Percentiles rank a stretch among this genome's conserved stretches.
These are phyloP conservation scores for Drosophila paracracens DNA, from an alignment of 2,888 invertebrate genomes.

Conservation along the genomic window DNA sequence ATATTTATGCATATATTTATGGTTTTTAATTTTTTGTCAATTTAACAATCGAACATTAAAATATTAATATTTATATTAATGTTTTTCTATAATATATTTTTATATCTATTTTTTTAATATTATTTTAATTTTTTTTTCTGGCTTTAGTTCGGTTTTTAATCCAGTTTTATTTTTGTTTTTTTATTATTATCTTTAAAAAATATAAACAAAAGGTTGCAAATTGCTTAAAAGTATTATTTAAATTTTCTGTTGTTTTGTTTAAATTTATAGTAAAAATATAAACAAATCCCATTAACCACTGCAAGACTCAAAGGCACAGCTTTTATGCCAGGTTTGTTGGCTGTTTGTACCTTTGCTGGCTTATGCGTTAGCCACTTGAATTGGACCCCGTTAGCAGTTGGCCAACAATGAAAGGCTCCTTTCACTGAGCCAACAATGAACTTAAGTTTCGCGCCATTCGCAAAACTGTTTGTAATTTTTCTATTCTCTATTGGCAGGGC, in stretches of 20 bases:
- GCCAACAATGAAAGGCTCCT: slow-evolving; percentile 16
- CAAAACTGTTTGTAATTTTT: slow-evolving; percentile 2
- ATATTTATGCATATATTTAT: not conserved
- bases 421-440: slow-evolving; percentile 16
- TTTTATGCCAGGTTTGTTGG: too few species aligned
- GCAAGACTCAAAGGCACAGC: too few species aligned
- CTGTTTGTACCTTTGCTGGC: slow-evolving; percentile 12
- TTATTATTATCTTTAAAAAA: not conserved
- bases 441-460: not conserved
- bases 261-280: not conserved
- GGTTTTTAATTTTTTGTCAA: not conserved
- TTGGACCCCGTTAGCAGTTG: slow-evolving; percentile 10
- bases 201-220: not conserved
- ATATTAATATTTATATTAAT: not conserved
- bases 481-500: slow-evolving; percentile 10
- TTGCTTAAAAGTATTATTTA: not conserved
- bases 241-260: not conserved
- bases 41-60: too few species aligned
- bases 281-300: slow-evolving; percentile 2
- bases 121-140: not conserved
- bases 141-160: not conserved
- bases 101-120: not conserved
- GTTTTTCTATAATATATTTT: not conserved
- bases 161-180: not conserved
- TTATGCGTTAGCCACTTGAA: slow-evolving; percentile 51